phyloP scores from a whole-genome alignment of 2,888 invertebrate genomes.

The Homarus gammarus region DNA sequence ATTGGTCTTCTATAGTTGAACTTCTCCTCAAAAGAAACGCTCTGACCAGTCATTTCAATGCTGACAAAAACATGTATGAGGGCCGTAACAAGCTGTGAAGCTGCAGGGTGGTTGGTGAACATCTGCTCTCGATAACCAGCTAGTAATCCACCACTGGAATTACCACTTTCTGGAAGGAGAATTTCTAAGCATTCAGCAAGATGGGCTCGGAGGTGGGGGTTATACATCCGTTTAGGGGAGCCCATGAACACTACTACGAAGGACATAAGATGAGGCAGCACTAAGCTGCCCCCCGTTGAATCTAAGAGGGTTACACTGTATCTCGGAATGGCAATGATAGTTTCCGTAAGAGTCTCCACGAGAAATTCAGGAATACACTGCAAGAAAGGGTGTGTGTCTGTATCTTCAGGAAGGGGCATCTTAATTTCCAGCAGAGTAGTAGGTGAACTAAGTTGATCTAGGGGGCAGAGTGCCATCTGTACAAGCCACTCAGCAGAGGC shows the following conservation, averaged over 20 bases:
- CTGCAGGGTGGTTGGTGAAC: constrained; percentile 81
- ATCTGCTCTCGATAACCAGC: constrained; percentile 82
- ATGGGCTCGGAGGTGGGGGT: constrained; percentile 94
- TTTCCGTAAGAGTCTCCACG: constrained; percentile 91
- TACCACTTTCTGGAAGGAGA: constrained; percentile 86
- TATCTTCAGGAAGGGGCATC: constrained; percentile 78
- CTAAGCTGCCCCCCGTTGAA: constrained; percentile 77
- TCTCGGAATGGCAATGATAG: constrained; percentile 87
- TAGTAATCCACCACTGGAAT: constrained; percentile 55
- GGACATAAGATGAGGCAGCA: constrained; percentile 79
- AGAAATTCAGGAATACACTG: constrained; percentile 93
- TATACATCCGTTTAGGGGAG: constrained; percentile 88
- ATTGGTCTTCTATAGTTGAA: constrained; percentile 97
- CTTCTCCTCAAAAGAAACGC: constrained; percentile 97
- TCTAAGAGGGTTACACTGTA: constrained; percentile 85
- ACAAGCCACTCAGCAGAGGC: constrained; percentile 91
- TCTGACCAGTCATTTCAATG: constrained; percentile 98
- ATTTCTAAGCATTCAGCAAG: constrained; percentile 94
- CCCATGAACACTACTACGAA: constrained; percentile 94
- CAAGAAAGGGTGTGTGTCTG: constrained; percentile 77
- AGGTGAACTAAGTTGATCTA: constrained; percentile 18
- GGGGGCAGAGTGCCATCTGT: constrained; percentile 84
- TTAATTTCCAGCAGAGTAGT: constrained; percentile 76
- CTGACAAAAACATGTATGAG: constrained; percentile 96
- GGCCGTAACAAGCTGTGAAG: constrained; percentile 86